A percentile compares a stretch with the other conserved stretches of the same genome.
phyloP scores from a whole-genome alignment of 2,797 vertebrate genomes.

The Dryobates pubescens region DNA sequence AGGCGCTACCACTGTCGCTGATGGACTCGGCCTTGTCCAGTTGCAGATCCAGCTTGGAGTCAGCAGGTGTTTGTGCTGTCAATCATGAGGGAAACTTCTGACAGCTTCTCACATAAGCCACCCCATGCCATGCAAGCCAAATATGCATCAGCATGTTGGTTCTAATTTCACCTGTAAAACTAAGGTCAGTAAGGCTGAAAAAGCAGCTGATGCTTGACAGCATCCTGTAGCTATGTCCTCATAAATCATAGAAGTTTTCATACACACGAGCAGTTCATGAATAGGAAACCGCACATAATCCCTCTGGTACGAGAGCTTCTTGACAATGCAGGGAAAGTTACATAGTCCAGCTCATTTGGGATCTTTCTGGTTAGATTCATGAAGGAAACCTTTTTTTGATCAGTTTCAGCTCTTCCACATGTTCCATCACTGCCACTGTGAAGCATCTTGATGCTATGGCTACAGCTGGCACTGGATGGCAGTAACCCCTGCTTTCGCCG shows the following conservation, averaged over 20 bases:
- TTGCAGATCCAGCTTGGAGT: accelerated
- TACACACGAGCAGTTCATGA: not conserved
- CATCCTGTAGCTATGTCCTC: not conserved
- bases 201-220: not conserved
- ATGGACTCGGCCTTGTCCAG: not conserved
- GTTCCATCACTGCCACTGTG: not conserved
- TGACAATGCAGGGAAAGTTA: not conserved
- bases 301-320: not conserved
- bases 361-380: not conserved
- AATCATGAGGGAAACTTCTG: not conserved
- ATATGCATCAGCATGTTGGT: not conserved
- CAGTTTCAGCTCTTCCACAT: not conserved
- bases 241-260: not conserved
- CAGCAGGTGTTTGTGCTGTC: not conserved
- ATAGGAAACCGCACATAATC: not conserved
- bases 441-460: not conserved
- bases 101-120: not conserved
- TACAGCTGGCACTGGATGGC: not conserved
- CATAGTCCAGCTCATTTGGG: not conserved
- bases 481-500: not conserved
- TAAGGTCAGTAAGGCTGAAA: not conserved
- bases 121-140: not conserved
- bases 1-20: accelerated
- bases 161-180: not conserved
- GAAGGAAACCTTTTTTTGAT: not conserved